These are phyloP conservation scores for Ceratina japonica DNA, from an alignment of 1,140 invertebrate species.

Conservation along the genomic window DNA sequence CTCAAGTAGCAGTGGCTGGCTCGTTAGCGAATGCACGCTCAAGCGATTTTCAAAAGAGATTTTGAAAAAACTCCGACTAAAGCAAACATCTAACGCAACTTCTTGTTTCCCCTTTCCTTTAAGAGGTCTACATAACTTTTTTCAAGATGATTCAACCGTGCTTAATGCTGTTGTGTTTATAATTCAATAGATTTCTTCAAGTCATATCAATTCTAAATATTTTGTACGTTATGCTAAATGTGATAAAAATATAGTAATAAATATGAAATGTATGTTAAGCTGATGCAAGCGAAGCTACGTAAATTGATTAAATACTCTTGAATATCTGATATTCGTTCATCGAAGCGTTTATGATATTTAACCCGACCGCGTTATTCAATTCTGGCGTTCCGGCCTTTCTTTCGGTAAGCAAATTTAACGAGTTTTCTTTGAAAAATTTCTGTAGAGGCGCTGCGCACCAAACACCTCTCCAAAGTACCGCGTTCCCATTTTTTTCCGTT, in stretches of 20 bases:
- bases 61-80: not conserved
- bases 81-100: not conserved
- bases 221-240: not conserved
- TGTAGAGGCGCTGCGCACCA: not conserved
- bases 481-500: not conserved
- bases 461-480: conserved; percentile 13
- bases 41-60: not conserved
- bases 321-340: not conserved
- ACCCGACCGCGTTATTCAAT: not conserved
- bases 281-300: not conserved
- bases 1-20: not conserved
- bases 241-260: not conserved
- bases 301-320: not conserved
- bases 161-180: too few species aligned
- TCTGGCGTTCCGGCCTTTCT: too few species aligned
- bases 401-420: not conserved
- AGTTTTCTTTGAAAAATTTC: conserved; percentile 5
- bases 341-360: not conserved
- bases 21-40: conserved; percentile 19
- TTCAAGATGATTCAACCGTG: too few species aligned
- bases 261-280: not conserved
- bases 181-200: too few species aligned
- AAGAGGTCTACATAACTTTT: too few species aligned
- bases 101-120: not conserved
- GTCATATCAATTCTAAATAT: too few species aligned